Percentiles rank a stretch among this genome's conserved stretches.
Conservation (phyloP, 2,888 invertebrate species). For the Parnassius glacialis region DNA sequence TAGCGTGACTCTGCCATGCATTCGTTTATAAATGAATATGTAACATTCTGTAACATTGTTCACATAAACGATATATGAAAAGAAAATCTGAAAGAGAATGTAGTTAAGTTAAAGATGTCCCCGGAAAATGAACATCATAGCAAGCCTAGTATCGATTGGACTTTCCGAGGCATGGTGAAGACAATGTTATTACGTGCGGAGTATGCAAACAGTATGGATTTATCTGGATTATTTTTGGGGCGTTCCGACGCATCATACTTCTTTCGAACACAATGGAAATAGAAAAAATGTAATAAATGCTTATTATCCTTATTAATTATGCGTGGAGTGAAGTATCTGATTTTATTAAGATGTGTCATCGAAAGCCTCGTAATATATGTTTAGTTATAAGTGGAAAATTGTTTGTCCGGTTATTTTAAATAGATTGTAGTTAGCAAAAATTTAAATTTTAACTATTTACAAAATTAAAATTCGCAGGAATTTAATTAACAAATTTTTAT, state of each 20-base stretch:
- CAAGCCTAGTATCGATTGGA: conserved; percentile 14
- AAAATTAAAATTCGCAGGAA: too few relatives aligned
- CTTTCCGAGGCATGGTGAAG: conserved; percentile 22
- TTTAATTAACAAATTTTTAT: too few relatives aligned
- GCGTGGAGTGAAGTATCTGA: conserved; percentile 4
- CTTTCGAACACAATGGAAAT: conserved; percentile 20
- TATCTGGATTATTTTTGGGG: conserved; percentile 25
- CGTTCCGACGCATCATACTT: conserved; percentile 19
- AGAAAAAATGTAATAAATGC: conserved; percentile 18
- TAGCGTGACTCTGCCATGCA: too few relatives aligned
- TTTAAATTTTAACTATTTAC: too few relatives aligned
- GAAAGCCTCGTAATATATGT: neutral
- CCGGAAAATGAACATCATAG: neutral
- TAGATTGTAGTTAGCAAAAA: too few relatives aligned
- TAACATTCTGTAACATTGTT: too few relatives aligned
- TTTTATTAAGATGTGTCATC: conserved; percentile 9
- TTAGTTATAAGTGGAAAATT: too few relatives aligned
- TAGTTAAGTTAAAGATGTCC: neutral
- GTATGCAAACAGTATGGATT: conserved; percentile 22
- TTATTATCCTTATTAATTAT: conserved; percentile 17
- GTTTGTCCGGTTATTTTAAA: too few relatives aligned
- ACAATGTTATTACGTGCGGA: conserved; percentile 25
- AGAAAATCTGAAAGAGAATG: too few relatives aligned
- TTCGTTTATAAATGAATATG: too few relatives aligned
- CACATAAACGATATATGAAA: too few relatives aligned